phyloP scores from a whole-genome alignment of 2,113 vertebrate genomes.

The Psilopsiagon aurifrons region DNA sequence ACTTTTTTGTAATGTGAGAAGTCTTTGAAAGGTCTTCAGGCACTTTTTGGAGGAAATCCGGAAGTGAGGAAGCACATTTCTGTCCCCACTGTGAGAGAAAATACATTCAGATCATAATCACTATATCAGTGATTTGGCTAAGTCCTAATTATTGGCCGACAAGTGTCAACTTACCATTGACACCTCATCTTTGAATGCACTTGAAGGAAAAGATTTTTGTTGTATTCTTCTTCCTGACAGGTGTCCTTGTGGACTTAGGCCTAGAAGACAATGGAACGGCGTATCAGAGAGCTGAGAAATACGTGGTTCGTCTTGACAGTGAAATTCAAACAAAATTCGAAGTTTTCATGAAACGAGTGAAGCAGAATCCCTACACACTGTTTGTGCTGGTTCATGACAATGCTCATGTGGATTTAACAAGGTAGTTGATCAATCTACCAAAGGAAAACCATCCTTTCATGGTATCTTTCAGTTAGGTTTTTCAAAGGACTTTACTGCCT shows the following conservation, averaged over 20 bases:
- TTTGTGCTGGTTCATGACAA: slow-evolving; percentile 98
- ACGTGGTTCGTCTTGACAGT: slow-evolving; percentile 89
- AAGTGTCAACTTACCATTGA: not conserved
- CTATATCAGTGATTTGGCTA: not conserved
- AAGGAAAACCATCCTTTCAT: not conserved
- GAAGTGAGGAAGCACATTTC: not conserved
- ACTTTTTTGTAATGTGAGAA: not conserved
- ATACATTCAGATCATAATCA: not conserved
- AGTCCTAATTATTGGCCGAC: not conserved
- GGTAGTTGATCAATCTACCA: slow-evolving; percentile 75
- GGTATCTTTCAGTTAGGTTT: not conserved
- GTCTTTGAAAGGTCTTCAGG: not conserved
- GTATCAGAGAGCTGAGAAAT: slow-evolving; percentile 90
- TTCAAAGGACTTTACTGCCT: not conserved
- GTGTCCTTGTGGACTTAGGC: slow-evolving; percentile 94
- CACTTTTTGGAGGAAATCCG: not conserved
- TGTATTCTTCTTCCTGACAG: slow-evolving; percentile 70
- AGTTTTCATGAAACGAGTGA: slow-evolving; percentile 92
- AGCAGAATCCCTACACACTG: slow-evolving; percentile 94
- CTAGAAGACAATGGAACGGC: slow-evolving; percentile 85
- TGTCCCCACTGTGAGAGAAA: not conserved
- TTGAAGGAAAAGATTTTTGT: not conserved
- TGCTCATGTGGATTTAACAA: slow-evolving; percentile 93
- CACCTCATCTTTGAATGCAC: not conserved
- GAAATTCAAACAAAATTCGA: slow-evolving; percentile 94